These are phyloP conservation scores for Cryptoblepharus egeriae DNA, from an alignment of 2,797 vertebrate genomes.

Conservation along the genomic window DNA sequence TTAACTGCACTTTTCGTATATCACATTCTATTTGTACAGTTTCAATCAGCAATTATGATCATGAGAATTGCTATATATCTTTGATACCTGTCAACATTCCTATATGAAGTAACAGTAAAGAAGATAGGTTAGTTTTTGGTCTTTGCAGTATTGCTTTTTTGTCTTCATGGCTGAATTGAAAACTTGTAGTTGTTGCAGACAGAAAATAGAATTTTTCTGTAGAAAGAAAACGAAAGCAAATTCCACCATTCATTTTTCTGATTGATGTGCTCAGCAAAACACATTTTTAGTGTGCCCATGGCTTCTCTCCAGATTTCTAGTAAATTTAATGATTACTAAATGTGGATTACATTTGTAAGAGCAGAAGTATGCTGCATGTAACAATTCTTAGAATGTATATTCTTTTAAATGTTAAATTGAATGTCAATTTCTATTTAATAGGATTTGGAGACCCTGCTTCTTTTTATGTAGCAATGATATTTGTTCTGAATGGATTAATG, in stretches of 20 bases:
- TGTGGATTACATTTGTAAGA: not conserved
- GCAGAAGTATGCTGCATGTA: not conserved
- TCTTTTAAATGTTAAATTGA: conserved; percentile 3
- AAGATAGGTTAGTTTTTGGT: not conserved
- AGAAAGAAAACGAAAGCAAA: not conserved
- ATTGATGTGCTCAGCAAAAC: not conserved
- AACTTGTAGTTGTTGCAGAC: not conserved
- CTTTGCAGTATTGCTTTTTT: not conserved
- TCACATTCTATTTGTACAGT: not conserved
- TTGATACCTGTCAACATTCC: too few species aligned
- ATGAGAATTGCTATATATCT: too few species aligned
- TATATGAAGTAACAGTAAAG: not conserved
- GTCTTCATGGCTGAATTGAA: not conserved
- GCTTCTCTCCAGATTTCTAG: not conserved
- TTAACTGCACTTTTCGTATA: too few species aligned
- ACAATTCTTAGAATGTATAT: not conserved
- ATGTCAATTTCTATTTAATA: conserved; percentile 72
- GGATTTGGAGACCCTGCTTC: conserved; percentile 95
- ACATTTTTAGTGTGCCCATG: not conserved
- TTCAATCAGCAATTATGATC: too few species aligned
- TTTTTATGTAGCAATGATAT: conserved; percentile 95
- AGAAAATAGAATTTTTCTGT: not conserved
- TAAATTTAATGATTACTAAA: not conserved
- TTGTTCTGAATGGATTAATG: conserved; percentile 95
- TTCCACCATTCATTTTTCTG: not conserved